Conservation (phyloP, 1,140 invertebrate genomes). For the Rhagoletis pomonella region DNA sequence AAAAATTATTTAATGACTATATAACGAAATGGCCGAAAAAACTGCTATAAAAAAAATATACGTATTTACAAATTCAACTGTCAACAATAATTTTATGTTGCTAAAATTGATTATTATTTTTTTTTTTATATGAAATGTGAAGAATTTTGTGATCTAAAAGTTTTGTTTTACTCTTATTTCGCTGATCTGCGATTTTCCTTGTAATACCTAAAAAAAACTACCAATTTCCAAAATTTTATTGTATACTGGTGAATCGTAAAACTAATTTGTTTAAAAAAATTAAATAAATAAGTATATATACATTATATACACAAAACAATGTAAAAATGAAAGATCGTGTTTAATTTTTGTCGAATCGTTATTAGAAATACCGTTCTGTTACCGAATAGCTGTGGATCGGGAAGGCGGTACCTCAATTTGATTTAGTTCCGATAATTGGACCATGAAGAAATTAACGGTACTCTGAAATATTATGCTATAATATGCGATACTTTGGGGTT, state of each 20-base stretch:
- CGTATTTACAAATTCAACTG: background rate
- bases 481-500: too few relatives aligned
- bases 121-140: background rate
- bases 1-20: background rate
- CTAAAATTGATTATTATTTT: background rate
- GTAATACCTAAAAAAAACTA: background rate
- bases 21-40: slow-evolving; percentile 26
- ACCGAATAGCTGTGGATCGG: too few relatives aligned
- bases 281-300: slow-evolving; percentile 25
- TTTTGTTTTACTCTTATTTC: background rate
- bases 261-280: background rate
- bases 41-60: background rate
- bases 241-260: background rate
- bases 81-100: background rate
- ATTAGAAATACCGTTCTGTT: too few relatives aligned
- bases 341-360: background rate
- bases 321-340: background rate
- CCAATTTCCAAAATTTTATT: background rate
- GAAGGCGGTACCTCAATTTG: too few relatives aligned
- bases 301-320: slow-evolving; percentile 28
- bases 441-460: too few relatives aligned
- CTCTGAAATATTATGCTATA: too few relatives aligned
- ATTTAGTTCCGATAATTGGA: too few relatives aligned
- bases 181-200: background rate
- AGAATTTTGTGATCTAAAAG: slow-evolving; percentile 17